A percentile compares a stretch with the other conserved stretches of the same genome.
Evolutionary conservation across 2,888 invertebrate genomes (phyloP).

Genomic region (Fabriciana adippe): DNA sequence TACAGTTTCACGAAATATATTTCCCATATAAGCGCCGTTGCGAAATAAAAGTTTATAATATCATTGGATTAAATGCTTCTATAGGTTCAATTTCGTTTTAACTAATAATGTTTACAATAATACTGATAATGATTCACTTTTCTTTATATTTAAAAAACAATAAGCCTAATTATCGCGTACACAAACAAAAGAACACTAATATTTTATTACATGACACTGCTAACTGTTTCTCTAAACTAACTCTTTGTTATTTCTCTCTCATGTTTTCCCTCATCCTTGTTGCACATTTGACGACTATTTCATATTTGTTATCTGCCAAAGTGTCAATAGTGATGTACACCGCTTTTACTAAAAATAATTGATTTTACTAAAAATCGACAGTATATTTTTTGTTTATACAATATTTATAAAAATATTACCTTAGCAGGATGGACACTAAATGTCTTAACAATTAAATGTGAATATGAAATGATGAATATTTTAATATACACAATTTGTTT

Average conservation of each 20-base stretch:
- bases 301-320: constrained; percentile 13
- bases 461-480: too few relatives aligned
- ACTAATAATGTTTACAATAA: neutral
- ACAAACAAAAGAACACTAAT: constrained; percentile 29
- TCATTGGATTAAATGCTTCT: constrained; percentile 30
- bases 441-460: too few relatives aligned
- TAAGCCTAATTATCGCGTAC: constrained; percentile 8
- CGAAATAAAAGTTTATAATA: constrained; percentile 34
- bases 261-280: constrained; percentile 32
- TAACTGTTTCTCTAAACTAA: constrained; percentile 30
- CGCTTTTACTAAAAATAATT: neutral
- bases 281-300: constrained; percentile 30
- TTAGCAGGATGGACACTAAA: too few relatives aligned
- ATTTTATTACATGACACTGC: constrained; percentile 26
- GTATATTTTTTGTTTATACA: too few relatives aligned
- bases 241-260: constrained; percentile 34
- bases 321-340: constrained; percentile 1
- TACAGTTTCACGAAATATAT: constrained; percentile 38
- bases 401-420: too few relatives aligned
- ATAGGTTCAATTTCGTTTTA: neutral
- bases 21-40: constrained; percentile 41
- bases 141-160: constrained; percentile 2
- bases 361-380: constrained; percentile 3
- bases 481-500: too few relatives aligned
- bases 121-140: constrained; percentile 12